These are phyloP conservation scores for Theocolax elegans DNA, from an alignment of 1,140 invertebrate genomes.

Conservation along the genomic window DNA sequence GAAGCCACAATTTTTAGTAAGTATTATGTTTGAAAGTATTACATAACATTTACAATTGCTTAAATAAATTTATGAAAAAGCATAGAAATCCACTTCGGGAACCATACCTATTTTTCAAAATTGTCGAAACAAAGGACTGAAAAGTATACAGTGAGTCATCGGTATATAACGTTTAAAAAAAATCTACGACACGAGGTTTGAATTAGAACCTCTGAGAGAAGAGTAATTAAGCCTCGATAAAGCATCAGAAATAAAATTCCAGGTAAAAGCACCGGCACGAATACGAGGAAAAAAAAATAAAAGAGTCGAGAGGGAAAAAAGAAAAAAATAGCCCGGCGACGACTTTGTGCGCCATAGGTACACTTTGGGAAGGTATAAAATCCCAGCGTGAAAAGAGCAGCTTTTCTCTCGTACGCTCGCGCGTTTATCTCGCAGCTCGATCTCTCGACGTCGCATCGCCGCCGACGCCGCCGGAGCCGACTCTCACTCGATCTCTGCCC, in stretches of 20 bases:
- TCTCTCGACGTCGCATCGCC: not conserved
- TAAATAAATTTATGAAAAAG: too few relatives aligned
- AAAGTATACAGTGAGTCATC: too few relatives aligned
- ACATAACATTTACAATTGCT: too few relatives aligned
- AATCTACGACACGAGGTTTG: too few relatives aligned
- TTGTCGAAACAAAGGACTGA: too few relatives aligned
- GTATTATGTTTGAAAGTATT: too few relatives aligned
- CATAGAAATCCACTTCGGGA: too few relatives aligned
- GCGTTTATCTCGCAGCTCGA: conserved; percentile 18
- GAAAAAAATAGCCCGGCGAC: not conserved
- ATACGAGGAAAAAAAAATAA: not conserved
- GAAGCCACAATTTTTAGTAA: too few relatives aligned
- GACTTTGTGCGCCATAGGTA: too few relatives aligned
- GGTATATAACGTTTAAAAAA: too few relatives aligned
- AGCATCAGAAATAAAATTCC: conserved; percentile 15
- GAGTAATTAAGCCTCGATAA: conserved; percentile 24
- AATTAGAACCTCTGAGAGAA: not conserved
- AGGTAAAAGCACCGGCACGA: not conserved
- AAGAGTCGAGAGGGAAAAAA: not conserved
- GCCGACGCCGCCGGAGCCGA: too few relatives aligned
- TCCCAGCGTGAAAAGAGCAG: conserved; percentile 34
- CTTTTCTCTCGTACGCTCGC: not conserved
- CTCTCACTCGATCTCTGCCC: not conserved
- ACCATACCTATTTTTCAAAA: too few relatives aligned
- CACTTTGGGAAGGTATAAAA: conserved; percentile 17